Conservation (phyloP, 2,113 vertebrate species). For the Bufo bufo region DNA sequence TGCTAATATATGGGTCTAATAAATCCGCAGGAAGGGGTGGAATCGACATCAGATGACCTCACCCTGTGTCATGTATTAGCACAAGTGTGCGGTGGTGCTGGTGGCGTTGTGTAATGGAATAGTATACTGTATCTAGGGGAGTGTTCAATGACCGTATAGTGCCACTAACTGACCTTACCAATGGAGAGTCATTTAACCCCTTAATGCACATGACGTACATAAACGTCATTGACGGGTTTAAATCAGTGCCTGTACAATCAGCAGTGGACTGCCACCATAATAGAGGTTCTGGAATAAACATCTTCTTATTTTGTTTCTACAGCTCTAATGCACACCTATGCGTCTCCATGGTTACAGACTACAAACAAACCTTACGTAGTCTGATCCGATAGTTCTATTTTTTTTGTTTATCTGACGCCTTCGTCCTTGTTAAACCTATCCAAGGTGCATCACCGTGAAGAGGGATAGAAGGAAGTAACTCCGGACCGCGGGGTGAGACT, state of each 20-base stretch:
- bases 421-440: too few species aligned
- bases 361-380: background rate
- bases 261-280: too few species aligned
- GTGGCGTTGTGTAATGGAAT: slow-evolving; percentile 2
- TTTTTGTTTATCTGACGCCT: background rate
- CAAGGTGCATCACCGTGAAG: too few species aligned
- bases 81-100: background rate
- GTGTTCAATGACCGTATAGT: background rate
- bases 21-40: slow-evolving; percentile 31
- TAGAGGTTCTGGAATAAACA: background rate
- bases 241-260: too few species aligned
- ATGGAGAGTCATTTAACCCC: background rate
- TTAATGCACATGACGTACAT: background rate
- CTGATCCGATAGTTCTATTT: background rate
- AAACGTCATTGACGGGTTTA: too few species aligned
- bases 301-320: background rate
- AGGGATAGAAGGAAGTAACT: too few species aligned
- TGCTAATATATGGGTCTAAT: slow-evolving; percentile 24
- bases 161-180: background rate
- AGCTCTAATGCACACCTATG: background rate
- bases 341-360: background rate
- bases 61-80: background rate
- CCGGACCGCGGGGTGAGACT: too few species aligned
- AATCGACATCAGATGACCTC: slow-evolving; percentile 30
- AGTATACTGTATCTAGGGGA: background rate